Evolutionary conservation across 2,797 vertebrate genomes (phyloP).

Genomic region (Helicolenus hilgendorfi): DNA sequence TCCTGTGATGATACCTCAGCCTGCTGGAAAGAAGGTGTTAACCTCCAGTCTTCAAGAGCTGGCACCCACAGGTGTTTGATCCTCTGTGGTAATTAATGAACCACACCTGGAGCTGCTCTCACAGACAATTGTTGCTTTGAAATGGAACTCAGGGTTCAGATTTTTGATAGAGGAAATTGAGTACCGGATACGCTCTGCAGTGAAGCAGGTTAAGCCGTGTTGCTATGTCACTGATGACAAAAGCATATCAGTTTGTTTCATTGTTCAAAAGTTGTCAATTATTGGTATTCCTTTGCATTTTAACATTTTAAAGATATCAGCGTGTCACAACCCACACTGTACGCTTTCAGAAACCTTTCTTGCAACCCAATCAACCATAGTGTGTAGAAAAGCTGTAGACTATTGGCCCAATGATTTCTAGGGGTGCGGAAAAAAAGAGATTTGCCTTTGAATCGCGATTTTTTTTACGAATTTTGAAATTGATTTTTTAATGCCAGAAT

Average conservation of each 20-base stretch:
- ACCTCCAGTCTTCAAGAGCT: not conserved
- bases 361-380: not conserved
- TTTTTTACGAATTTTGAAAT: too few species aligned
- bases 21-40: constrained; percentile 26
- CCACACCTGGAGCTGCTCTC: constrained; percentile 1
- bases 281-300: not conserved
- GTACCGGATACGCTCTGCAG: not conserved
- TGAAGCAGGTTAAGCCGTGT: not conserved
- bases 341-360: not conserved
- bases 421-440: too few species aligned
- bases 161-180: not conserved
- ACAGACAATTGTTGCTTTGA: not conserved
- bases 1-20: constrained; percentile 4
- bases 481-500: too few species aligned
- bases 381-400: not conserved
- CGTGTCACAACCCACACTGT: not conserved
- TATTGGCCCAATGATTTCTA: too few species aligned
- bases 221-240: not conserved
- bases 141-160: not conserved
- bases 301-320: not conserved
- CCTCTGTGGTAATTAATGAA: constrained; percentile 44
- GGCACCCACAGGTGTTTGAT: constrained; percentile 33
- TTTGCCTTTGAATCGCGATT: too few species aligned
- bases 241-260: not conserved
- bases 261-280: not conserved